phyloP scores from a whole-genome alignment of 2,888 invertebrate genomes.

The Leucophenga maculata region DNA sequence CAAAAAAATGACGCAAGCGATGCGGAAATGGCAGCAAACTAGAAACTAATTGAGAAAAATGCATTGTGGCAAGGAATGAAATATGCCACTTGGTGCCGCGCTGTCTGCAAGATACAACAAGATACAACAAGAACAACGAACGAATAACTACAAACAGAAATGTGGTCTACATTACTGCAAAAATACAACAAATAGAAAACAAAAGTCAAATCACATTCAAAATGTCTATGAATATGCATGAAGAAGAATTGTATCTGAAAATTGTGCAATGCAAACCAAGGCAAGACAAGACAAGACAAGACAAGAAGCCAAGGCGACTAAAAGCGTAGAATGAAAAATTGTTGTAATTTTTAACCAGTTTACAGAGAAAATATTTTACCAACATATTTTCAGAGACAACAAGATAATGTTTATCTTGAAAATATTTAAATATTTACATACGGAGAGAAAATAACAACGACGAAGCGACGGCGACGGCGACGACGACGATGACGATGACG shows the following conservation, averaged over 20 bases:
- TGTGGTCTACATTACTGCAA: constrained; percentile 17
- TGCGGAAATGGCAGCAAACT: constrained; percentile 24
- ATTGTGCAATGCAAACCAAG: constrained; percentile 52
- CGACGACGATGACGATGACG: constrained; percentile 2
- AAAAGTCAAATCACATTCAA: constrained; percentile 9
- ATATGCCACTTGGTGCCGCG: constrained; percentile 57
- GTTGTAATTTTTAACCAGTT: constrained; percentile 66
- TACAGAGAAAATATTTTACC: constrained; percentile 65
- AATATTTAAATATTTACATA: constrained; percentile 72
- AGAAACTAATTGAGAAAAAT: constrained; percentile 20
- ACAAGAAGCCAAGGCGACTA: constrained; percentile 21
- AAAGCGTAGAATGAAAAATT: constrained; percentile 28
- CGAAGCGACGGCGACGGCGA: constrained; percentile 37
- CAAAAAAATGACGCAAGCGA: constrained; percentile 26
- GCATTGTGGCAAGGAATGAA: constrained; percentile 30
- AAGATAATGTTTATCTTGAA: constrained; percentile 68
- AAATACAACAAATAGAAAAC: constrained; percentile 14
- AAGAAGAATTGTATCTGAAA: constrained; percentile 40
- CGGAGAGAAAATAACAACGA: constrained; percentile 30
- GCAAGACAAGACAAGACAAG: constrained; percentile 53
- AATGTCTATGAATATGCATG: constrained; percentile 9
- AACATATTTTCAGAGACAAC: constrained; percentile 70
- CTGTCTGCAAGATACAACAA: constrained; percentile 50
- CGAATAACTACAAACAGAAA: constrained; percentile 30
- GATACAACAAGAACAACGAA: constrained; percentile 35